Evolutionary conservation across 2,888 invertebrate species (phyloP), one percentile per base, ranked within the genome.

Genomic region (Serripes groenlandicus): DNA sequence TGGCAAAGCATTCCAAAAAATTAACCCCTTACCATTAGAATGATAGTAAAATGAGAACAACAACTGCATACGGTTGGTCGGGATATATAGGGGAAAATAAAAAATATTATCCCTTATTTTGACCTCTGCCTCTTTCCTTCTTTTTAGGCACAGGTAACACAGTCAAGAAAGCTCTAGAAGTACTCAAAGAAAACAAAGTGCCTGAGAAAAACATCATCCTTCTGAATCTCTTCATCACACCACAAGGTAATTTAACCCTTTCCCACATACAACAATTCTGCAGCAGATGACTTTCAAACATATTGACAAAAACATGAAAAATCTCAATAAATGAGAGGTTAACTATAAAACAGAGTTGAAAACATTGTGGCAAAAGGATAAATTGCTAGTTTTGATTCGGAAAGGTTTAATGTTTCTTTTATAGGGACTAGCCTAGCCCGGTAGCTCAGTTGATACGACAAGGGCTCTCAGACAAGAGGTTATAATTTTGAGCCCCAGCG

Each of bases 211-310:
- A 98, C 91, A 98, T 99, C 82, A 98, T 99, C 90, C 95, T 99
- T n/a, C 97, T 99, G 71, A 99, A 99, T 95, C 96, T 99, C 71
- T 99, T 99, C 95, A 98, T 98, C 93, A 99, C 99, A 0, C 99
- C 99, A 3, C 90, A 92, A 88, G 95, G 96, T 95, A 90, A 18
- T 5, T 21, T 56, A 11, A n/a, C 11, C 56, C 56, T 3, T 56
- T 56, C 1, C 56, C 56, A 21, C 49, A 15, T 3, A 2, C n/a
- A 1, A 26, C 2, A 11, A 23, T 11, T 26, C 5, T 26, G 56
- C 26, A 42, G 9, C 18, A 18, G 18, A 42, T 42, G 42, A 18
- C 42, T 9, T 42, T 42, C 18, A 42, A 42, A 42, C 9, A 18
- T 18, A 42, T 42, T 18, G 11, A 9, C 42, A 9, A 42, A 42